phyloP scores from a whole-genome alignment of 2,113 vertebrate species.

The Notothenia rossii region DNA sequence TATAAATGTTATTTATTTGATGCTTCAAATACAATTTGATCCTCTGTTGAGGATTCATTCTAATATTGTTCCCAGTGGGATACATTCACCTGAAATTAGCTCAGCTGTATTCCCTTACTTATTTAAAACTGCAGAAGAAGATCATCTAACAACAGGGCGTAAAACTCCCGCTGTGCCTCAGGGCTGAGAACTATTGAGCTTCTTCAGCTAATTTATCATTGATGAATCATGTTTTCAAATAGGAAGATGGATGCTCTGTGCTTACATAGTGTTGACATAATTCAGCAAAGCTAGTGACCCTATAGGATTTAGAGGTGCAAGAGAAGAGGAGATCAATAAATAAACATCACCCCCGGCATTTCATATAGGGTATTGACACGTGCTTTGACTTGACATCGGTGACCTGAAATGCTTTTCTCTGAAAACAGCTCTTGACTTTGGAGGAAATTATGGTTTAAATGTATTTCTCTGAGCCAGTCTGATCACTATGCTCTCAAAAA shows the following conservation, averaged over 20 bases:
- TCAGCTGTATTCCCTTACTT: neutral
- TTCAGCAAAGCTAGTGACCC: neutral
- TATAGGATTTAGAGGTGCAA: neutral
- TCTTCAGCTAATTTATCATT: slow-evolving; percentile 5
- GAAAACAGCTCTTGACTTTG: neutral
- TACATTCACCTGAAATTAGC: neutral
- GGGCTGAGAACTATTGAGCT: neutral
- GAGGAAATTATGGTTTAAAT: neutral
- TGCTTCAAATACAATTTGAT: neutral
- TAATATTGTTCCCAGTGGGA: neutral
- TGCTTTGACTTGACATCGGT: neutral
- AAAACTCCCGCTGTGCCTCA: neutral
- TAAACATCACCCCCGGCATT: neutral
- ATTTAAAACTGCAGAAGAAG: neutral
- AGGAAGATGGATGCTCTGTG: slow-evolving; percentile 1
- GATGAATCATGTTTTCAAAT: neutral
- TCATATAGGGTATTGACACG: neutral
- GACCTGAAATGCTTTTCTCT: neutral
- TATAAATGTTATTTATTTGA: neutral
- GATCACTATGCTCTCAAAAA: neutral
- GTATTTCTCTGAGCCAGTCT: neutral
- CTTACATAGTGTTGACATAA: neutral
- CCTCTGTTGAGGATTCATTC: neutral
- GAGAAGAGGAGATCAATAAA: neutral
- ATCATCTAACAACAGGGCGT: neutral